Evolutionary conservation across 1,140 invertebrate species (phyloP).

Genomic region (Lordiphosa clarofinis): DNA sequence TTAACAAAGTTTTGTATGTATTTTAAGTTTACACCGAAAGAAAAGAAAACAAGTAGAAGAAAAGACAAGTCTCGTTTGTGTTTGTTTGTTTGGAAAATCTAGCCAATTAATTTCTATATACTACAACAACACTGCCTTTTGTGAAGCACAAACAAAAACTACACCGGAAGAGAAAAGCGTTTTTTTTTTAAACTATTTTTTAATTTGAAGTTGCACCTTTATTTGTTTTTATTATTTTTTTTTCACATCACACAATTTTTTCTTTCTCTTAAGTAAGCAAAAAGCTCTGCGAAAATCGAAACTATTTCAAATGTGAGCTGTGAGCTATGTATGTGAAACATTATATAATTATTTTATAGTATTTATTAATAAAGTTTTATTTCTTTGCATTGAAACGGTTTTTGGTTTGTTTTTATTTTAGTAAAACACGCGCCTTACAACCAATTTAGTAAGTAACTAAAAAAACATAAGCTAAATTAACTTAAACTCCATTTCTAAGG

Average conservation of each 20-base stretch:
- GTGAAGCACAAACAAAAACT: conserved; percentile 48
- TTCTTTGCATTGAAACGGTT: conserved; percentile 44
- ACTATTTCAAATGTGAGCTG: conserved; percentile 51
- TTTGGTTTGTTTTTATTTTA: conserved; percentile 17
- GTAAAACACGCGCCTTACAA: conserved; percentile 56
- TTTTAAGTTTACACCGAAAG: conserved; percentile 4
- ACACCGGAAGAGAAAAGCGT: conserved; percentile 24
- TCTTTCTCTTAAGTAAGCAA: conserved; percentile 12
- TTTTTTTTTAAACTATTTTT: conserved; percentile 8
- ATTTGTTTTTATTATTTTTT: conserved; percentile 13
- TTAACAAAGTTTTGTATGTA: conserved; percentile 22
- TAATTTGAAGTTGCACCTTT: conserved; percentile 11
- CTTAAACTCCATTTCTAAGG: conserved; percentile 41
- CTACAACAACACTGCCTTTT: conserved; percentile 69
- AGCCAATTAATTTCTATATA: conserved; percentile 20
- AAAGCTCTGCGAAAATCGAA: neutral
- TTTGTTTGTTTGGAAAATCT: conserved; percentile 22
- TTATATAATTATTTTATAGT: conserved; percentile 54
- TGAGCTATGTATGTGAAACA: conserved; percentile 68
- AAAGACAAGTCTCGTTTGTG: conserved; percentile 14
- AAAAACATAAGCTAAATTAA: conserved; percentile 5
- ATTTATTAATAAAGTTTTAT: conserved; percentile 73
- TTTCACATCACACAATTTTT: conserved; percentile 4
- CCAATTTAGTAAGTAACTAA: conserved; percentile 38
- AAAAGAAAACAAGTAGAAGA: conserved; percentile 27